Base-by-base conservation (phyloP, 2,113 vertebrate species). In the Salminus brasiliensis region DNA sequence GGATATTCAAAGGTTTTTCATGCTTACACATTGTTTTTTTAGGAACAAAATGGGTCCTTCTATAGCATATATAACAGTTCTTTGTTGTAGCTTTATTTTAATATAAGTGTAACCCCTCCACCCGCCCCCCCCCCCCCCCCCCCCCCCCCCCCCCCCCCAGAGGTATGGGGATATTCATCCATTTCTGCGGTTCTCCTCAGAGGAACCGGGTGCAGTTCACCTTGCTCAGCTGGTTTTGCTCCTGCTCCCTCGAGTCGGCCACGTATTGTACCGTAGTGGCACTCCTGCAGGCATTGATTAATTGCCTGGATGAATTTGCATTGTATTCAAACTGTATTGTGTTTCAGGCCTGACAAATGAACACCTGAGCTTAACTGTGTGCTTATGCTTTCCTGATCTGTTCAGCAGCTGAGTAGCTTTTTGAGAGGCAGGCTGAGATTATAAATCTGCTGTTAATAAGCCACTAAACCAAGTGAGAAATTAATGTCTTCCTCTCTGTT, bases 321-420 rank as follows among this genome's bases (percentile, higher is more conserved):
- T 85, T 91, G 86, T 89, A 72, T 84, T 85, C 74, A 71, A 23
- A 79, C 81, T 69, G 73, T 79, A 87, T 87, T 87, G 85, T 88
- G 66, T 86, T 85, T 72, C 63, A 30, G 34, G 32, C 41, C 79
- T 88, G 88, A 88, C 85, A 74, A 88, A 89, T 84, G 79, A 80
- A 76, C 77, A 77, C 66, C 74, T 39, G 49, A 32, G 76, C 69
- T 83, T 12, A 13, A 81, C 70, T 68, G 23, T 80, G 81, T 70
- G 53, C 74, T 49, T 63, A 55, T 74, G 45, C 79, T 82, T 83
- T 84, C 45, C 67, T 30, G 36, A 79, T 81, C 60, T 80, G 25
- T 67, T 80, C 67, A 30, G 39, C 13, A 59, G 36, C 5, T 23
- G 63, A 57, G 39, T 11, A 11, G 18, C 29, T 76, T 76, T 63